Evolutionary conservation across 1,140 invertebrate species (phyloP).

Genomic region (Drosophila ananassae): DNA sequence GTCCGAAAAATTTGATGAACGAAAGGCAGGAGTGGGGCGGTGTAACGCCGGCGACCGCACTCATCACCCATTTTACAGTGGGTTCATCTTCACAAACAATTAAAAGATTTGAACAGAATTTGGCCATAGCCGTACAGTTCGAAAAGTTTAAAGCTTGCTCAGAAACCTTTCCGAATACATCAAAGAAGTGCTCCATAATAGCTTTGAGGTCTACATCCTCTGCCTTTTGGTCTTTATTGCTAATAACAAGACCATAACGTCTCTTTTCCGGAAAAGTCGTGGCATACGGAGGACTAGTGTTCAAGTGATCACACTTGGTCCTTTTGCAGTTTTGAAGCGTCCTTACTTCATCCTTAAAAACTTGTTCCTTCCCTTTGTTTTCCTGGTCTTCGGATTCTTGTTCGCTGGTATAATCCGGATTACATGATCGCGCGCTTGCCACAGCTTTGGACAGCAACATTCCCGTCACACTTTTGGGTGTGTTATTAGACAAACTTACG

Average conservation of each 20-base stretch:
- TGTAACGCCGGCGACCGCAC: slow-evolving; percentile 3
- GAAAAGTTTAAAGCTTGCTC: slow-evolving; percentile 23
- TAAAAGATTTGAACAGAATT: slow-evolving; percentile 13
- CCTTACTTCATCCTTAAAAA: too few relatives aligned
- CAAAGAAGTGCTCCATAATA: slow-evolving; percentile 33
- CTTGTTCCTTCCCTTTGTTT: not conserved
- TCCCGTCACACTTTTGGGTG: not conserved
- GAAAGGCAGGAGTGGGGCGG: slow-evolving; percentile 21
- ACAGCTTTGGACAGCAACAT: not conserved
- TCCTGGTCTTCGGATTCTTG: not conserved
- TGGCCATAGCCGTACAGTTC: slow-evolving; percentile 16
- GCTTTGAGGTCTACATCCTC: slow-evolving; percentile 1
- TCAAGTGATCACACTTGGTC: not conserved
- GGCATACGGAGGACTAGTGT: slow-evolving; percentile 10
- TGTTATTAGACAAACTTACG: not conserved
- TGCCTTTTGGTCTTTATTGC: slow-evolving; percentile 1
- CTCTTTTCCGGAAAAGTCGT: slow-evolving; percentile 34
- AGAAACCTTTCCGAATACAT: slow-evolving; percentile 4
- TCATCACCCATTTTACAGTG: slow-evolving; percentile 42
- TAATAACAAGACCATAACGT: slow-evolving; percentile 29
- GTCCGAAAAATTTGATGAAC: slow-evolving; percentile 34
- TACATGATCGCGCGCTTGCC: not conserved
- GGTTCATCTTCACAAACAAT: slow-evolving; percentile 37
- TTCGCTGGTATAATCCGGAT: not conserved
- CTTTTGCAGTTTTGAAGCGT: not conserved